phyloP scores from a whole-genome alignment of 2,113 vertebrate genomes.

The Arizona elegans region DNA sequence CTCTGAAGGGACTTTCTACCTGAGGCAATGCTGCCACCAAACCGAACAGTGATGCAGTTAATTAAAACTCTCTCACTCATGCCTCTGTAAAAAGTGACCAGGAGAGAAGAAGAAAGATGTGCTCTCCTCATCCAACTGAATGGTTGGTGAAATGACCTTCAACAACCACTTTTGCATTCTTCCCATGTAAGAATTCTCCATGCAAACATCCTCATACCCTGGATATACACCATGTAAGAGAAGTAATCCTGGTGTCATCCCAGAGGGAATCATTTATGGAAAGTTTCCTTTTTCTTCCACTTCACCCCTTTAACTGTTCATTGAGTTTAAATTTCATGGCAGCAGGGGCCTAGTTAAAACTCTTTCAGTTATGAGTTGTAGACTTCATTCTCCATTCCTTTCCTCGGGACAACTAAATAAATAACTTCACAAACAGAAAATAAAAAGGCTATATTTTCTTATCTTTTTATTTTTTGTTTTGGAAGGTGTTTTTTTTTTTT shows the following conservation, averaged over 20 bases:
- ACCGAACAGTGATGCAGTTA: no score
- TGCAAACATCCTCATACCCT: background rate
- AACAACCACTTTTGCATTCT: background rate
- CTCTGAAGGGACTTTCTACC: no score
- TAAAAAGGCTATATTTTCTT: background rate
- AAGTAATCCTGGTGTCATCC: background rate
- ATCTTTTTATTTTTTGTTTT: background rate
- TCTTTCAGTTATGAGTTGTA: background rate
- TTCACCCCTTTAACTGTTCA: background rate
- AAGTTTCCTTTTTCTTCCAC: background rate
- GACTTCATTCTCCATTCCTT: background rate
- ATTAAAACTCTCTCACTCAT: no score
- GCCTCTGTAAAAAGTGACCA: no score
- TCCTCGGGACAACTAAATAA: background rate
- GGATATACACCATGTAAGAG: background rate
- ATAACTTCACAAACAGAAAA: background rate
- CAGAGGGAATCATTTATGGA: background rate
- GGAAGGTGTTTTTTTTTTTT: background rate
- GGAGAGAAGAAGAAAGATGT: no score
- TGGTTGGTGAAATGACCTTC: background rate
- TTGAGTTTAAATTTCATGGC: background rate
- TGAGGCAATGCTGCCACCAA: no score
- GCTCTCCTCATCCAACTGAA: background rate
- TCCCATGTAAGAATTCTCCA: background rate
- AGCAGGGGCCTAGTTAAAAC: background rate